Base-by-base conservation (phyloP, 2,113 vertebrate species). In the Fulmarus glacialis region DNA sequence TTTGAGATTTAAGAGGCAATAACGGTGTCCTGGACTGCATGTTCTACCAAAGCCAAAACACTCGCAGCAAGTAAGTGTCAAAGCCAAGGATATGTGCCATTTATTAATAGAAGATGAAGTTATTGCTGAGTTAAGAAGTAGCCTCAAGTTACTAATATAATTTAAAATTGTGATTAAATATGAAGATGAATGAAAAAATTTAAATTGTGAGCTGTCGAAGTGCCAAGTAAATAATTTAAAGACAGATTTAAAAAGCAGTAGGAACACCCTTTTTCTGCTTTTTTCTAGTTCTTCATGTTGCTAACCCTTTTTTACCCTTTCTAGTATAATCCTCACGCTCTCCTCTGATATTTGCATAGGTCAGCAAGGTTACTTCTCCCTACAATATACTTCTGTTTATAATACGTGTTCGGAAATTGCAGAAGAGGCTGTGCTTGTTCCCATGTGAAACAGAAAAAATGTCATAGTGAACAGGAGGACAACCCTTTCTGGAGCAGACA, bases 131-230 rank as follows among this genome's bases (percentile, higher is more conserved):
- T 93, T 87, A 83, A 96, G 78, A 87, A 80, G 84, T 52, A 90
- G 84, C 91, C 91, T 91, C 83, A 58, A 94, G 91, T 95, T 93
- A 86, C 92, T 67, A 83, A 42, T 85, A 75, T 93, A 95, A 97
- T 97, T 96, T 80, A 95, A 96, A 96, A 86, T 21, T 77, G 58
- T 93, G 71, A 95, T 94, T 94, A 97, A 97, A 90, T 90, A 94
- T 85, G 95, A 91, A 93, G 73, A 94, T 59, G 45, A 91, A 93
- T 66, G 70, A 80, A 93, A 93, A 94, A 86, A 87, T 6, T 56
- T 68, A 84, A 96, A 91, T 72, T 74, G 48, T 92, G 77, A 71
- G 53, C 40, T 90, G 90, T 92, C 90, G 78, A 94, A 90, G 21
- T 63, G 71, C 67, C 82, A 82, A 80, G 67, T 68, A 95, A 96